Conservation (phyloP, 1,140 invertebrate species). For the Metaphire vulgaris region DNA sequence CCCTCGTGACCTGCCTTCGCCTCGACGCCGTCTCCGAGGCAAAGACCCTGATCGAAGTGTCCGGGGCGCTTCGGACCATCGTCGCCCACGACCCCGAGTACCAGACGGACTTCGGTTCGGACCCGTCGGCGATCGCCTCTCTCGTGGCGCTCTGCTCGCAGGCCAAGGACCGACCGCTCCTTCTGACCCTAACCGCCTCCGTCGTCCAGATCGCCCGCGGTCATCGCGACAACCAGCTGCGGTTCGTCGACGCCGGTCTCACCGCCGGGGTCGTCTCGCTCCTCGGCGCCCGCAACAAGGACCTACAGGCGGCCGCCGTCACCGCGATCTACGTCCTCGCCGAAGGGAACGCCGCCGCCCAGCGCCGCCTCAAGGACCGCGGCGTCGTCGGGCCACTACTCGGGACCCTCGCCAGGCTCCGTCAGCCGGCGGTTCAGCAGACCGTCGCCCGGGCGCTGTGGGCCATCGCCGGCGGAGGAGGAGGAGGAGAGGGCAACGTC, state of each 20-base stretch:
- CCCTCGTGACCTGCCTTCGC: not conserved
- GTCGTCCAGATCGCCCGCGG: conserved; percentile 37
- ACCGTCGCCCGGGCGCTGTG: conserved; percentile 28
- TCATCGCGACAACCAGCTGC: not conserved
- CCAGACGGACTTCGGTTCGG: not conserved
- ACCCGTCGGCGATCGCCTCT: not conserved
- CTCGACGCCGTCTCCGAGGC: not conserved
- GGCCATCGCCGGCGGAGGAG: not conserved
- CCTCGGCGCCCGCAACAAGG: conserved; percentile 35
- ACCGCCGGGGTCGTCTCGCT: conserved; percentile 38
- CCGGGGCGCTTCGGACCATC: not conserved
- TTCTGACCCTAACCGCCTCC: not conserved
- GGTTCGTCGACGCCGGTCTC: conserved; percentile 37
- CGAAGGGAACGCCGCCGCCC: conserved; percentile 42
- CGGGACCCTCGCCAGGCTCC: conserved; percentile 40
- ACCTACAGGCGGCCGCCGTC: conserved; percentile 45
- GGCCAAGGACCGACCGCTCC: not conserved
- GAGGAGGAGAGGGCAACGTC: too few species aligned
- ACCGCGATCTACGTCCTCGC: conserved; percentile 43
- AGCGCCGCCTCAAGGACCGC: conserved; percentile 39
- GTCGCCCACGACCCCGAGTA: not conserved
- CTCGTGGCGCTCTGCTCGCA: not conserved
- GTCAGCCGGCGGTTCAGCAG: conserved; percentile 35
- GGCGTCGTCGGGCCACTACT: conserved; percentile 43
- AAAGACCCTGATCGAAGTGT: not conserved